These are phyloP conservation scores for Triplophysa rosa DNA, from an alignment of 2,113 vertebrate species.

Conservation along the genomic window DNA sequence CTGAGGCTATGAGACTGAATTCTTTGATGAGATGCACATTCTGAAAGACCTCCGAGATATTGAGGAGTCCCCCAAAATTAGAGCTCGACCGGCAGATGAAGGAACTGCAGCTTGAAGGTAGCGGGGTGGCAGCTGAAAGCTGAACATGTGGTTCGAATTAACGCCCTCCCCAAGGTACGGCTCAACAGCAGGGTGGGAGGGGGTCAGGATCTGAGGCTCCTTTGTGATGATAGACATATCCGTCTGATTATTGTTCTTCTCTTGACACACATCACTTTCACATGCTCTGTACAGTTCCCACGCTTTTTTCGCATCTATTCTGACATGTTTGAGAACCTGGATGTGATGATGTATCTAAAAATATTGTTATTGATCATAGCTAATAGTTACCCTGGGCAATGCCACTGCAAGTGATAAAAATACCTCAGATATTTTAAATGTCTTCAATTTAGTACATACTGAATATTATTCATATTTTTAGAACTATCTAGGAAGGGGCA, in stretches of 20 bases:
- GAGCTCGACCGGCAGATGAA: conserved; percentile 3
- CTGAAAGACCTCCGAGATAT: conserved; percentile 22
- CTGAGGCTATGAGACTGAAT: neutral
- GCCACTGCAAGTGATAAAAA: neutral
- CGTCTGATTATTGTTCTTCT: conserved; percentile 36
- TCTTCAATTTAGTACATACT: no score
- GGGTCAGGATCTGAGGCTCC: conserved; percentile 31
- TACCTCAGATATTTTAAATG: no score
- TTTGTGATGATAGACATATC: conserved; percentile 31
- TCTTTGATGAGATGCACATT: conserved; percentile 17
- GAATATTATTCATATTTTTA: no score
- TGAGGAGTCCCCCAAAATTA: neutral
- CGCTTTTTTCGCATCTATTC: conserved; percentile 27
- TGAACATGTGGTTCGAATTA: conserved; percentile 45
- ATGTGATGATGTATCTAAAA: neutral
- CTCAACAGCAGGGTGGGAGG: neutral
- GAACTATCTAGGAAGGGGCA: no score
- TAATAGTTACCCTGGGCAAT: neutral
- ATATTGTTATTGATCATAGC: neutral
- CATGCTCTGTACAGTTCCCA: conserved; percentile 37
- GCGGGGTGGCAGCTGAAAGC: conserved; percentile 29
- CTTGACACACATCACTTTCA: conserved; percentile 46
- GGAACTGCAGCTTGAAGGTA: neutral
- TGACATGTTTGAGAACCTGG: neutral
- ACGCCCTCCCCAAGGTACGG: conserved; percentile 24